Evolutionary conservation across 2,797 vertebrate species (phyloP), one percentile per base, ranked within the genome.

Genomic region (Sciaenops ocellatus): DNA sequence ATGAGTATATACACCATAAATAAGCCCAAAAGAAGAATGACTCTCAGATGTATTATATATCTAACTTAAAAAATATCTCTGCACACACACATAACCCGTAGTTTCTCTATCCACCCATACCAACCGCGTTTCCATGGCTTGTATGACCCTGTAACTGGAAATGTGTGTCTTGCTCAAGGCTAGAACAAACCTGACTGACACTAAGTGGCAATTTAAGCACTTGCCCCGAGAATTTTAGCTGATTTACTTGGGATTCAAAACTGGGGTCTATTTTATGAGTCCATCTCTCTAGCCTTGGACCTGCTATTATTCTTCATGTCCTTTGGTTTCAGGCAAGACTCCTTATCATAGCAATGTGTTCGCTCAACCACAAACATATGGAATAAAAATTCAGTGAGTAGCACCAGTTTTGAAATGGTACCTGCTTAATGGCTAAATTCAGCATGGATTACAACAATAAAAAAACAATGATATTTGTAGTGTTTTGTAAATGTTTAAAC

Each of bases 161-260:
- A 68, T 56, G 28, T 57, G 54, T 30, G 13, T 74, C 18, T 26
- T 20, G 61, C 44, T 78, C 26, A 47, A 64, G 38, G 52, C 68
- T 46, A 48, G 44, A 87, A 69, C 9, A 66, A 80, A 66, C 34
- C 30, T 54, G n/a, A 77, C 38, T 71, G 30, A 70, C 63, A 46
- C 22, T 48, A 44, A 73, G 60, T n/a, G 1, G 42, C 17, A 11
- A 47, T 74, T 72, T 54, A 48, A 55, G 50, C 44, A n/a, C 56
- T 76, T 69, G 51, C 51, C 42, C 46, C 13, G 11, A 42, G 59
- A 56, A 56, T 55, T 71, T 73, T 44, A 20, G 12, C 46, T 69
- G 44, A 78, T 76, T 48, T 62, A 59, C 18, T 62, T 47, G 3
- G 18, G 41, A 65, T 84, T 72, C n/a, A 70, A 63, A 59, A 72